Conservation (phyloP, 2,797 vertebrate species). For the Micropoecilia bifurca region DNA sequence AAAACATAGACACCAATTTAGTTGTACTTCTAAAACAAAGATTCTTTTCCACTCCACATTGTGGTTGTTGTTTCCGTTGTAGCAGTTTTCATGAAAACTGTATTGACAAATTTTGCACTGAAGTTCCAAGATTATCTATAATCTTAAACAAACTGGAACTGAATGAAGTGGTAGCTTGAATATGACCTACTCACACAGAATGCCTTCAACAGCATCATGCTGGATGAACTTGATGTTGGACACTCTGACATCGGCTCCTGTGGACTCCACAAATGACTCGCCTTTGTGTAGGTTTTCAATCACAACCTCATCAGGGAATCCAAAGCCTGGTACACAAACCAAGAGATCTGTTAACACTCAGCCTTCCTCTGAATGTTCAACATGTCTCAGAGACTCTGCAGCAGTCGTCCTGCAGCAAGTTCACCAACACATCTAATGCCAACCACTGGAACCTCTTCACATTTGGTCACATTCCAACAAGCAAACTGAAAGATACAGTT, state of each 20-base stretch:
- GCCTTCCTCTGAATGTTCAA: neutral
- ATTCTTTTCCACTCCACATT: neutral
- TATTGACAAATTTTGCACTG: neutral
- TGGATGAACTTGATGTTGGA: constrained; percentile 93
- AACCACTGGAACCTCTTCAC: neutral
- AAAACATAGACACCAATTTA: neutral
- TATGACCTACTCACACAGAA: constrained; percentile 87
- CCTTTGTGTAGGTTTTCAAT: constrained; percentile 91
- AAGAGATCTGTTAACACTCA: neutral
- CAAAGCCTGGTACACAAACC: constrained; percentile 83
- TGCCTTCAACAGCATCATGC: constrained; percentile 91
- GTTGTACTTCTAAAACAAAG: neutral
- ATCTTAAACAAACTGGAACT: neutral
- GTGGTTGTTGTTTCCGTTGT: neutral
- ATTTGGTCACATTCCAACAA: neutral
- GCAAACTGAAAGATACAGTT: neutral
- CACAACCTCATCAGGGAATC: constrained; percentile 91
- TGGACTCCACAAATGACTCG: constrained; percentile 91
- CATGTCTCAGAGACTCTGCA: neutral
- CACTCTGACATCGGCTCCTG: constrained; percentile 84
- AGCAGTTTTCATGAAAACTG: neutral
- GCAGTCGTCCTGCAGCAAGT: neutral
- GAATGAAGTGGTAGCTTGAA: neutral
- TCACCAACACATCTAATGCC: neutral
- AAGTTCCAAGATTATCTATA: neutral